Conservation (phyloP, 2,113 vertebrate species). For the Toxotes jaculatrix region DNA sequence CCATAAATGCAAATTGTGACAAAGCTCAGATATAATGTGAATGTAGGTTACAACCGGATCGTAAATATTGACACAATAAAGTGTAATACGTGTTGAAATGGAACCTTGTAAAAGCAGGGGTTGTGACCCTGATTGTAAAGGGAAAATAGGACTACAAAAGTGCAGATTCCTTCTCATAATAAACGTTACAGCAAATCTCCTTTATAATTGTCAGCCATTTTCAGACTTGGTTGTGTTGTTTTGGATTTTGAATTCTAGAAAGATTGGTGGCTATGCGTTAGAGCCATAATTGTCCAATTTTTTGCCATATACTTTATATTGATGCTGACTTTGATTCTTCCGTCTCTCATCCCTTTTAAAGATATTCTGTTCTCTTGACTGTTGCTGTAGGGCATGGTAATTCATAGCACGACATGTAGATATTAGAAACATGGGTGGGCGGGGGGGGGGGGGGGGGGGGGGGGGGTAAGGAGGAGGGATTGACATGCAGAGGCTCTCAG, state of each 20-base stretch:
- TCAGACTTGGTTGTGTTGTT: neutral
- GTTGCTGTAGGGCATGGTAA: slow-evolving; percentile 47
- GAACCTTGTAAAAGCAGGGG: slow-evolving; percentile 62
- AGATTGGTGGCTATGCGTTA: neutral
- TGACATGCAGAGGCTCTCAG: slow-evolving; percentile 62
- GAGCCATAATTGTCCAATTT: neutral
- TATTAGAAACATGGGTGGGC: slow-evolving; percentile 51
- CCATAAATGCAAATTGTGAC: slow-evolving; percentile 71
- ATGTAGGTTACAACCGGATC: slow-evolving; percentile 66
- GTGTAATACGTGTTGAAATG: slow-evolving; percentile 64
- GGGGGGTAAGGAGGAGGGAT: slow-evolving; percentile 39
- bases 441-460: neutral
- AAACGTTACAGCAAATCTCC: slow-evolving; percentile 17
- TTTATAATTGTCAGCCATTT: neutral
- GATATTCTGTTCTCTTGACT: slow-evolving; percentile 18
- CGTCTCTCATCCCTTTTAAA: slow-evolving; percentile 2
- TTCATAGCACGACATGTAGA: slow-evolving; percentile 51
- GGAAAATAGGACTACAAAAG: slow-evolving; percentile 39
- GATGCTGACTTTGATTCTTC: neutral
- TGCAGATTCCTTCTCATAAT: slow-evolving; percentile 36
- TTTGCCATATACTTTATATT: neutral
- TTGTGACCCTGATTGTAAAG: slow-evolving; percentile 68
- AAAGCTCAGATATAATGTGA: slow-evolving; percentile 66
- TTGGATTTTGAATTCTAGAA: neutral
- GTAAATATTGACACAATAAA: slow-evolving; percentile 81